Evolutionary conservation across 2,113 vertebrate species (phyloP).

Genomic region (Felis chaus): DNA sequence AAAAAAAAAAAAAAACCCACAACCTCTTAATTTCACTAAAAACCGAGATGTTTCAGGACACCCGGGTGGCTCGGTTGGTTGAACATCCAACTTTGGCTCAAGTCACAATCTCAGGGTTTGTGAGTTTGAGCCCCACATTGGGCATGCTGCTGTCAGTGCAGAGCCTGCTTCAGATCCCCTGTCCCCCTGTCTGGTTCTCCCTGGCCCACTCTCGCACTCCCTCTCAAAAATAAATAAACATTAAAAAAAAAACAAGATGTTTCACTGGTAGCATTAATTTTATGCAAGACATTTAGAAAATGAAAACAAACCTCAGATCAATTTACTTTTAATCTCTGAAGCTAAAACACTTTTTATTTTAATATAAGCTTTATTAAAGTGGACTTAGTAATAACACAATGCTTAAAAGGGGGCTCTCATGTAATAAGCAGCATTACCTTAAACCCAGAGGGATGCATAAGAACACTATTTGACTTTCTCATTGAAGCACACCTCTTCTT

Average conservation of each 20-base stretch:
- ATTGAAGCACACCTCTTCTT: not conserved
- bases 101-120: no score
- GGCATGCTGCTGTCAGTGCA: no score
- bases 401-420: not conserved
- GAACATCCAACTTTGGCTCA: no score
- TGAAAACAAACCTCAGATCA: not conserved
- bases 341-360: not conserved
- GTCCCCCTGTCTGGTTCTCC: no score
- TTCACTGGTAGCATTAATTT: not conserved
- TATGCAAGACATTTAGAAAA: conserved; percentile 33
- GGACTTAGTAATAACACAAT: not conserved
- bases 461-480: not conserved
- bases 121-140: no score
- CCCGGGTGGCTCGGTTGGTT: no score
- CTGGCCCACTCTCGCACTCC: no score
- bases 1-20: not conserved
- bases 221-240: no score
- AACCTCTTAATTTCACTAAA: not conserved
- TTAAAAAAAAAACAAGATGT: not conserved
- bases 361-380: not conserved
- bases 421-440: not conserved
- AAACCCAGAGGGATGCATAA: not conserved
- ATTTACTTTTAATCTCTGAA: conserved; percentile 21
- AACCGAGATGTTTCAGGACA: not conserved
- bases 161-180: no score